Percentiles rank a stretch among this genome's conserved stretches.
Evolutionary conservation across 2,888 invertebrate species (phyloP).

Genomic region (Philonicus albiceps): DNA sequence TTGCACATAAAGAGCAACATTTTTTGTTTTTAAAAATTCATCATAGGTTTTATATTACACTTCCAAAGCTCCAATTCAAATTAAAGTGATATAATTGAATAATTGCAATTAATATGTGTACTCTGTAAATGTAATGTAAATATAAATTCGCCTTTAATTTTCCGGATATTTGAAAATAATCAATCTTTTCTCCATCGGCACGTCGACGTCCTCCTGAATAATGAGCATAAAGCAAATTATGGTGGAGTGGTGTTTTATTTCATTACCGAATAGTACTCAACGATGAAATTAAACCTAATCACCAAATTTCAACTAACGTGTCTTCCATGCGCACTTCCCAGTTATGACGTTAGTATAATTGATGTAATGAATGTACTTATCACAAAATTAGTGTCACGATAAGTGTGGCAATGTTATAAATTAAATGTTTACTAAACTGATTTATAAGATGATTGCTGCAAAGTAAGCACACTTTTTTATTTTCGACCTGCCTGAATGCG

Average conservation of each 20-base stretch:
- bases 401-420: conserved; percentile 43
- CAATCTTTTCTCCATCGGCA: background rate
- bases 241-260: conserved; percentile 12
- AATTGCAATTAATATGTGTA: background rate
- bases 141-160: background rate
- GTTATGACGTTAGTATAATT: conserved; percentile 48
- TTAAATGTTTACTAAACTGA: conserved; percentile 45
- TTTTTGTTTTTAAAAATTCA: background rate
- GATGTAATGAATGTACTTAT: conserved; percentile 51
- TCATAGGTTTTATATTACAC: no score
- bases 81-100: background rate
- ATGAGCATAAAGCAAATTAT: background rate
- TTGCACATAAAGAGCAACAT: no score
- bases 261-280: background rate
- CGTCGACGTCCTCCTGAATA: background rate
- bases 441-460: conserved; percentile 39
- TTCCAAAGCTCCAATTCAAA: background rate
- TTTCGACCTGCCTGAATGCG: background rate
- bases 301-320: background rate
- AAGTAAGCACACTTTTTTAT: background rate
- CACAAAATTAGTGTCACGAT: conserved; percentile 52
- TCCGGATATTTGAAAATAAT: background rate
- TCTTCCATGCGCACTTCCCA: background rate
- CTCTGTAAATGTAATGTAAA: background rate
- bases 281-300: background rate